Evolutionary conservation across 2,113 vertebrate species (phyloP), one percentile per base, ranked within the genome.

Genomic region (human (Homo sapiens)): DNA sequence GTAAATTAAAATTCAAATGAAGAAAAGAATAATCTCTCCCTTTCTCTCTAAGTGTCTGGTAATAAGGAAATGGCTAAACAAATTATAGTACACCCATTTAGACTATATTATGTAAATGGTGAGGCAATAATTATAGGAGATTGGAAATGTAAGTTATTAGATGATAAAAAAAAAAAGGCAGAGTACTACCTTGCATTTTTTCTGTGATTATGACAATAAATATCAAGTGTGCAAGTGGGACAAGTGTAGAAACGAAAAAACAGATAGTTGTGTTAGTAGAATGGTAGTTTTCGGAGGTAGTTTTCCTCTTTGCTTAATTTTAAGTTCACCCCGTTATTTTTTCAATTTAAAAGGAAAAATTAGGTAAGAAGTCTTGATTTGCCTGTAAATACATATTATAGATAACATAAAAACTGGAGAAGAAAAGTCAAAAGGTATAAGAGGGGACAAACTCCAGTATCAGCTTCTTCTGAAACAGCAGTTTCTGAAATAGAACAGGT

Each of bases 1-100:
- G 50, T 91, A 76, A 88, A 84, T 91, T 96, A 91, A 93, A 80
- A 95, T 89, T 76, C 38, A 96, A 96, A 95, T 88, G 9, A 96
- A 78, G 8, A 87, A 95, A 48, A 84, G 0, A 52, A 16, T 80
- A 87, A 79, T 79, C n/a, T 81, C 27, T 89, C 3, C 23, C 13
- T 35, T 3, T 81, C 43, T 90, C 11, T 90, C 22, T 89, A 96
- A 96, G 81, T 89, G 18, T n/a, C 13, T 75, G 30, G 70, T 89
- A 95, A 83, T 88, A 88, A 95, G n/a, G 55, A 93, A 91, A 70
- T 85, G 35, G 73, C n/a, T 81, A 84, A 55, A 30, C 52, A 95
- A 93, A 86, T 92, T 95, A 66, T 25, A 83, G 43, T 55, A 84
- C 3, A 80, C 13, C 4, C 16, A 90, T 97, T 84, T 45, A 66